Evolutionary conservation across 2,888 invertebrate genomes (phyloP), one percentile per base, ranked within the genome.

Genomic region (Brassicogethes aeneus): DNA sequence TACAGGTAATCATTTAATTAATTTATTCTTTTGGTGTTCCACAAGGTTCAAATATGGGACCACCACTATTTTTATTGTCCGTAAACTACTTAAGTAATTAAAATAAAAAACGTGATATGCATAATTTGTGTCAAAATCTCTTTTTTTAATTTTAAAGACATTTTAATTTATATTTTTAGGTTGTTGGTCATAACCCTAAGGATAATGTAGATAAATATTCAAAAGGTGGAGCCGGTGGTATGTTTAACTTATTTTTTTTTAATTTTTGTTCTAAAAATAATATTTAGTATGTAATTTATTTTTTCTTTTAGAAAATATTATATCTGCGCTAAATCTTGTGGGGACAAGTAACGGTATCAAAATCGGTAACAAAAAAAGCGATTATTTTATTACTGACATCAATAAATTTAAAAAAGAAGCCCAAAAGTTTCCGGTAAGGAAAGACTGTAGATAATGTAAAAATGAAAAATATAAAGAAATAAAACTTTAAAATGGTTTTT

Each of bases 371-470:
- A 36, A 30, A 17, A 33, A 42, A 33, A 17, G 37, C 2, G 39
- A 44, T 33, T 53, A 53, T 40, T 48, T 48, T 39, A 48, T 53
- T 15, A 36, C 34, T 29, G 34, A 41, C 36, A 47, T 53, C n/a
- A 23, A 48, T n/a, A 42, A 47, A 16, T 51, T 45, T 34, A 53
- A 45, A 29, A 39, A 48, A 3, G 23, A 5, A 7, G 23, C 23
- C 10, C 23, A 5, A 10, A 23, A 23, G 10, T 23, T 23, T 10
- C 23, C 23, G 5, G 10, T 23, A 5, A 23, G 10, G 23, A 23
- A 23, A 23, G 23, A 23, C n/a, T n/a, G n/a, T n/a, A n/a, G n/a
- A n/a, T n/a, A n/a, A n/a, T n/a, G n/a, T n/a, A n/a, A n/a, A n/a
- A n/a, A n/a, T n/a, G n/a, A n/a, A n/a, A n/a, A n/a, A n/a, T n/a